Conservation (phyloP, 2,888 invertebrate genomes). For the Rhogogaster chlorosoma region DNA sequence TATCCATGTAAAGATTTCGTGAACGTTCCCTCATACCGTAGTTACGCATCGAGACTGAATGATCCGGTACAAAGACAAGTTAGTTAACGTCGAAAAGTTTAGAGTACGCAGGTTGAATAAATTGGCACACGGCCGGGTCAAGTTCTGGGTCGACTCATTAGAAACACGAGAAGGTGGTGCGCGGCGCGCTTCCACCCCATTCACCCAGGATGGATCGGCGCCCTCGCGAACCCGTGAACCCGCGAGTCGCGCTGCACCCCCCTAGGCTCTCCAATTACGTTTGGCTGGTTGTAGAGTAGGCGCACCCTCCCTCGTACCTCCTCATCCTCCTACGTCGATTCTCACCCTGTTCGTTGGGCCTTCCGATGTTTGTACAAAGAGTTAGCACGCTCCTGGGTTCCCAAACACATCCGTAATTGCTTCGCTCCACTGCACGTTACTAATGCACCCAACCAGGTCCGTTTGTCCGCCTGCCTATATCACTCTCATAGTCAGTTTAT, state of each 20-base stretch:
- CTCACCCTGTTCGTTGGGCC: constrained; percentile 40
- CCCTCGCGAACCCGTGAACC: constrained; percentile 50
- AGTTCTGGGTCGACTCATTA: constrained; percentile 76
- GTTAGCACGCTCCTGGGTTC: constrained; percentile 65
- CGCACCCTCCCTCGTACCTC: constrained; percentile 32
- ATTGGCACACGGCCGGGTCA: constrained; percentile 68
- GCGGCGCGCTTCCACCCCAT: constrained; percentile 43
- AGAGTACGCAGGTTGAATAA: constrained; percentile 41
- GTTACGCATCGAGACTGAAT: constrained; percentile 19
- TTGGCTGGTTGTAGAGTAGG: constrained; percentile 37
- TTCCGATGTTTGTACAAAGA: constrained; percentile 63
- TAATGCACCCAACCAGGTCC: constrained; percentile 39
- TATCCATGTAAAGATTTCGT: neutral
- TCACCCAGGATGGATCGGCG: constrained; percentile 41
- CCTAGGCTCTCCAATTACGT: constrained; percentile 66
- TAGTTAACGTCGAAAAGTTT: constrained; percentile 44
- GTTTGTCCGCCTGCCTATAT: constrained; percentile 61
- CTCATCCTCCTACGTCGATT: constrained; percentile 26
- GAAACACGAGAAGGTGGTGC: constrained; percentile 67
- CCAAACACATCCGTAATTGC: constrained; percentile 71
- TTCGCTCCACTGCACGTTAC: constrained; percentile 73
- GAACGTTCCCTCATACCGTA: neutral
- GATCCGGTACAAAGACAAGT: constrained; percentile 38
- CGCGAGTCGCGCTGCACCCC: constrained; percentile 48
- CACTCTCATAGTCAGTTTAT: constrained; percentile 71